Evolutionary conservation across 2,113 vertebrate genomes (phyloP).

Genomic region (Copsychus sechellarum): DNA sequence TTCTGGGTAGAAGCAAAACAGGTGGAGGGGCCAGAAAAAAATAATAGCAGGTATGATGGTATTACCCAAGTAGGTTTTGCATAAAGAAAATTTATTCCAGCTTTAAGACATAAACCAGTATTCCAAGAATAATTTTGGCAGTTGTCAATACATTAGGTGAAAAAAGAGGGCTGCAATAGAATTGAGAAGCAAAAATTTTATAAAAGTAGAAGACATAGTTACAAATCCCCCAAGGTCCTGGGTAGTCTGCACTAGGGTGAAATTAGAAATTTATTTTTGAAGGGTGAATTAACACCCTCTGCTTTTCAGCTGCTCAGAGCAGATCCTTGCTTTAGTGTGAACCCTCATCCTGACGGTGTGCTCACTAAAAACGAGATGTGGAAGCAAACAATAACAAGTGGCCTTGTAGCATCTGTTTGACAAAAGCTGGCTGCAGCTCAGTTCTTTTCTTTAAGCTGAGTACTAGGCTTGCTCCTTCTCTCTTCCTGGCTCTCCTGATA

Average conservation of each 20-base stretch:
- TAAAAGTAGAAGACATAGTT: neutral
- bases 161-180: neutral
- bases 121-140: neutral
- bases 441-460: neutral
- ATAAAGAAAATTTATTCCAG: neutral
- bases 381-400: neutral
- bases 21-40: neutral
- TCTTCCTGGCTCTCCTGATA: conserved; percentile 23
- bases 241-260: neutral
- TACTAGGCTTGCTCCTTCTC: neutral
- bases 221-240: neutral
- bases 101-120: neutral
- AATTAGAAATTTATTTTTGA: neutral
- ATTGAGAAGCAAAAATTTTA: neutral
- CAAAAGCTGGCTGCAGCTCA: neutral
- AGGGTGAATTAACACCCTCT: neutral
- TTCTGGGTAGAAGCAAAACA: neutral
- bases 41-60: neutral
- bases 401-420: neutral
- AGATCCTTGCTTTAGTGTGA: neutral
- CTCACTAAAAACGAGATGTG: neutral
- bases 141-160: neutral
- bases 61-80: neutral
- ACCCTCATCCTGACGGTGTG: neutral
- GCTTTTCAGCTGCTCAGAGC: neutral